These are phyloP conservation scores for Salticus scenicus DNA, from an alignment of 2,888 invertebrate genomes.

Conservation along the genomic window DNA sequence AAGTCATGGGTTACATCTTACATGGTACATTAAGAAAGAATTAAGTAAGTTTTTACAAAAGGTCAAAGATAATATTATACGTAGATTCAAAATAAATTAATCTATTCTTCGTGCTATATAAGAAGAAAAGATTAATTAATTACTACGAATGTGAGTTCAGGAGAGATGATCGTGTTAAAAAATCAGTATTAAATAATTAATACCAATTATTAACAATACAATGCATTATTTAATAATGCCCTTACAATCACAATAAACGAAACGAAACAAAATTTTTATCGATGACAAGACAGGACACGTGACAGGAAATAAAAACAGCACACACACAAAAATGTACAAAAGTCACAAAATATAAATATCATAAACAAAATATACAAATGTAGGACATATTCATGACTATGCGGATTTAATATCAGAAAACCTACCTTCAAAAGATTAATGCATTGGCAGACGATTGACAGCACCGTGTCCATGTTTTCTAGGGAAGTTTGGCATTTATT, in stretches of 20 bases:
- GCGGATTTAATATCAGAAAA: neutral
- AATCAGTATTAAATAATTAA: too few relatives aligned
- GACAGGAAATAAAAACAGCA: neutral
- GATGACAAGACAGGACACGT: neutral
- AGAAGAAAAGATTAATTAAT: too few relatives aligned
- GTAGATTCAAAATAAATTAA: neutral
- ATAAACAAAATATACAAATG: neutral
- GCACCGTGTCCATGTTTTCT: neutral
- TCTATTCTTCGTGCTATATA: neutral
- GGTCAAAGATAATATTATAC: neutral
- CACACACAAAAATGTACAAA: neutral
- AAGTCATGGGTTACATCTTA: neutral
- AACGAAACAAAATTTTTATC: too few relatives aligned
- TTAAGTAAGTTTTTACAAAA: neutral
- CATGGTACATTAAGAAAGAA: neutral
- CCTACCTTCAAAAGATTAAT: neutral
- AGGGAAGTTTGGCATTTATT: slow-evolving; percentile 2
- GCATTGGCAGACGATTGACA: neutral
- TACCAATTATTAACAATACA: too few relatives aligned
- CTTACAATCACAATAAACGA: neutral
- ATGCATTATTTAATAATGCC: neutral
- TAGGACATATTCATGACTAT: neutral
- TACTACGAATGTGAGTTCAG: too few relatives aligned
- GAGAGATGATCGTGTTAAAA: too few relatives aligned
- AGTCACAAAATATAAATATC: neutral